Evolutionary conservation across 2,888 invertebrate genomes (phyloP).

Genomic region (Desoria tigrina): DNA sequence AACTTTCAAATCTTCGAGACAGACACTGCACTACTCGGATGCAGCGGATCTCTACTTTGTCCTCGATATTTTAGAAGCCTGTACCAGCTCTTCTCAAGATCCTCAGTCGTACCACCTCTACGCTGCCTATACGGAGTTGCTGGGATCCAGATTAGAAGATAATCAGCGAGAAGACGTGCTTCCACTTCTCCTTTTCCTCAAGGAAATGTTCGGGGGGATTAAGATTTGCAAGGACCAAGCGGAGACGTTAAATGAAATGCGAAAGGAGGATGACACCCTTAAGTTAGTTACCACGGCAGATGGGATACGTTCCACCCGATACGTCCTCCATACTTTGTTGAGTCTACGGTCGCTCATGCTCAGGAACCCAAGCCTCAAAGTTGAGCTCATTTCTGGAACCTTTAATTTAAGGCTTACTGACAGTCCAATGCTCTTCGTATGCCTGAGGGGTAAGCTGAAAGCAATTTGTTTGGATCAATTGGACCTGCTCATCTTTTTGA

Average conservation of each 20-base stretch:
- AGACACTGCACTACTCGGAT: neutral
- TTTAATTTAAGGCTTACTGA: neutral
- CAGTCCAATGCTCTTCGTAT: constrained; percentile 1
- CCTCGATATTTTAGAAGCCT: neutral
- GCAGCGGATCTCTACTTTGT: neutral
- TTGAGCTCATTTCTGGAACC: neutral
- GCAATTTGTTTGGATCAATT: constrained; percentile 13
- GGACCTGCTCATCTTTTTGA: neutral
- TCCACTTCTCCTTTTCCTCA: neutral
- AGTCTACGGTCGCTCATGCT: too few relatives aligned
- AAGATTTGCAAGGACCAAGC: neutral
- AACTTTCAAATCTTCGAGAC: neutral
- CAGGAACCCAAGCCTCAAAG: neutral
- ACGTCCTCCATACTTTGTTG: neutral
- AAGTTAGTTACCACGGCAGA: neutral
- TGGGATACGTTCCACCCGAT: neutral
- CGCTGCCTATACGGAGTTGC: neutral
- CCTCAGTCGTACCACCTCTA: neutral
- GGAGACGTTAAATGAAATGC: neutral
- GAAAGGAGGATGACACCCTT: neutral
- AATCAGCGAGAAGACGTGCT: neutral
- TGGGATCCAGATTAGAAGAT: neutral
- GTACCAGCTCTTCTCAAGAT: neutral
- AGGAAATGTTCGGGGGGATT: neutral
- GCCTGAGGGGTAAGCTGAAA: neutral